These are phyloP conservation scores for Neoascia interrupta DNA, from an alignment of 2,888 invertebrate species.

Conservation along the genomic window DNA sequence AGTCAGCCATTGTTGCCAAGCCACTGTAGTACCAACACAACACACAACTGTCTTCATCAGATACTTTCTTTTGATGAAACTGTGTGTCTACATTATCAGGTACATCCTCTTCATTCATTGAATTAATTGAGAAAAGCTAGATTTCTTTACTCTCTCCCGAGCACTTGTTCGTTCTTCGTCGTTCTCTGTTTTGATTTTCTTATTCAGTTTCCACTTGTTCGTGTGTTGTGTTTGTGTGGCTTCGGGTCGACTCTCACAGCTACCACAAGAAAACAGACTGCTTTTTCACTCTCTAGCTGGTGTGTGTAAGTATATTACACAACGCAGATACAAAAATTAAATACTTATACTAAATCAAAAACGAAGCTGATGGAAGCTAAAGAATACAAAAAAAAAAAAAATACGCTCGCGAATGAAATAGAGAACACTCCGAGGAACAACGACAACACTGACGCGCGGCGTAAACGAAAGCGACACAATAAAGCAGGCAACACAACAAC, in stretches of 20 bases:
- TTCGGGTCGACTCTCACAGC: neutral
- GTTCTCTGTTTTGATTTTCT: slow-evolving; percentile 56
- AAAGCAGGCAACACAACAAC: slow-evolving; percentile 38
- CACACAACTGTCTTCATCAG: slow-evolving; percentile 1
- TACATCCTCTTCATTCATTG: slow-evolving; percentile 9
- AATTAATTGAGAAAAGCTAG: neutral
- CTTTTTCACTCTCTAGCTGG: neutral
- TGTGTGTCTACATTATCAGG: slow-evolving; percentile 1
- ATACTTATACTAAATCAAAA: neutral
- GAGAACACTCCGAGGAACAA: slow-evolving; percentile 26
- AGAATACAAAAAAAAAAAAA: slow-evolving; percentile 1
- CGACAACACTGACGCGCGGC: slow-evolving; percentile 50
- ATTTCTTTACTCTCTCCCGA: slow-evolving; percentile 3
- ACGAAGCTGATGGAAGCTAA: neutral
- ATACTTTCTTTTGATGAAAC: slow-evolving; percentile 19
- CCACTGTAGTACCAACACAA: neutral
- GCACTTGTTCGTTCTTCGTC: too few relatives aligned
- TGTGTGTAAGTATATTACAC: slow-evolving; percentile 16
- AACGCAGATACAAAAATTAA: slow-evolving; percentile 14
- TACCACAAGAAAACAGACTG: neutral
- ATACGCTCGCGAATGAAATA: neutral
- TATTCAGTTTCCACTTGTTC: neutral
- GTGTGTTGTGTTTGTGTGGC: neutral
- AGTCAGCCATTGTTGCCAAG: too few relatives aligned
- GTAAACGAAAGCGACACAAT: slow-evolving; percentile 22